Percentiles rank a stretch among this genome's conserved stretches.
These are phyloP conservation scores for Ooceraea biroi DNA, from an alignment of 1,140 invertebrate genomes.

Conservation along the genomic window DNA sequence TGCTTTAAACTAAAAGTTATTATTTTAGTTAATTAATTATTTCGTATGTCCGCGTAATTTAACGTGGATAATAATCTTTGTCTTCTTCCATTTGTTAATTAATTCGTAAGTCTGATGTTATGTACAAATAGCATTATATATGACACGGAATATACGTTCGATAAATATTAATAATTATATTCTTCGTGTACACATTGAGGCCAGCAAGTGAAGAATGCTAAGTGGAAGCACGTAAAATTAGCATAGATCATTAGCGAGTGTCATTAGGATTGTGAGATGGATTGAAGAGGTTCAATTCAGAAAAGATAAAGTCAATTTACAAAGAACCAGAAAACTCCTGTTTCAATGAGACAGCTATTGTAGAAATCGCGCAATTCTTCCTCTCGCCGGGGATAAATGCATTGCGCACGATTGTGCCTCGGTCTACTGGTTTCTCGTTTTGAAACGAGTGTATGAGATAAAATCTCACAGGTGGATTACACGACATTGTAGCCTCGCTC, in stretches of 20 bases:
- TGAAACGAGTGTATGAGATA: constrained; percentile 8
- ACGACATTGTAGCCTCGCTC: neutral
- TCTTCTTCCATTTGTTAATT: constrained; percentile 32
- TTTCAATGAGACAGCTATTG: neutral
- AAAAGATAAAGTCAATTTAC: neutral
- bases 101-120: neutral
- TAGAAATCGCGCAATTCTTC: neutral
- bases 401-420: constrained; percentile 23
- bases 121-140: neutral
- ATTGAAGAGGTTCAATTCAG: neutral
- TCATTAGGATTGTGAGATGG: neutral
- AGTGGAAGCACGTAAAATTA: neutral
- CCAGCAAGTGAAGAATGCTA: neutral
- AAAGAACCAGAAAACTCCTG: neutral
- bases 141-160: neutral
- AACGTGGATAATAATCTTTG: constrained; percentile 21
- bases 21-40: constrained; percentile 37
- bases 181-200: neutral
- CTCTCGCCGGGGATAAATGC: neutral
- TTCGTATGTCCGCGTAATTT: neutral
- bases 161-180: neutral
- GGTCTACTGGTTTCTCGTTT: constrained; percentile 14
- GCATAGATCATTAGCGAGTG: neutral
- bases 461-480: constrained; percentile 12
- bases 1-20: constrained; percentile 16